Evolutionary conservation across 2,113 vertebrate genomes (phyloP), one percentile per base, ranked within the genome.

Genomic region (Hippocampus mohnikei): DNA sequence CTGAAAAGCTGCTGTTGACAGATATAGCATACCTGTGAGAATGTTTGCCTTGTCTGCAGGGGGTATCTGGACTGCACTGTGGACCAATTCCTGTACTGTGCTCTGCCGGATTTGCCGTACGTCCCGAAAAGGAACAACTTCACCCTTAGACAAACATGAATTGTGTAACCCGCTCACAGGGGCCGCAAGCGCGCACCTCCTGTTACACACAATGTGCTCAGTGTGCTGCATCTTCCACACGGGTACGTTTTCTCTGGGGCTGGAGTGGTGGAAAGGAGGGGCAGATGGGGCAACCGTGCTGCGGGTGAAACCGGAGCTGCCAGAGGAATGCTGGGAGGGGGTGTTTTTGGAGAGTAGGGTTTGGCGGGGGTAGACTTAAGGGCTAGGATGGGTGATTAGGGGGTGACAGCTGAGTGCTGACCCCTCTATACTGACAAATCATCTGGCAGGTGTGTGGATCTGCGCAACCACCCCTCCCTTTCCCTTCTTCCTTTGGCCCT

Each of bases 371-470:
- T 70, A 67, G 72, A 81, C 78, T 88, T 83, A 67, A 83, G 76
- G 86, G 88, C 88, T 80, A 87, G 85, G 85, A 82, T 66, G 86
- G 88, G 87, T 92, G 91, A 93, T 91, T 93, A 94, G 91, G 92
- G 92, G 85, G 92, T 90, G 92, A 91, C 93, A 95, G 93, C 92
- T 95, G 93, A 91, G 72, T 83, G 84, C 90, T 92, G 92, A 93
- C 91, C 91, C 91, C 87, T 91, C 85, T 82, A 90, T 85, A 92
- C 91, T 95, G 94, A 95, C 92, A 94, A 90, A 94, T 93, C 91
- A 88, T 89, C 83, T 81, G 81, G 87, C 93, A 94, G 94, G 91
- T 95, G 92, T 89, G 90, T 83, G 62, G 69, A 75, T 88, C 86
- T 77, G 84, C 86, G 67, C 63, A 65, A 65, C 46, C 66, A 27